phyloP scores from a whole-genome alignment of 2,113 vertebrate genomes.

The Cyprinus carpio region DNA sequence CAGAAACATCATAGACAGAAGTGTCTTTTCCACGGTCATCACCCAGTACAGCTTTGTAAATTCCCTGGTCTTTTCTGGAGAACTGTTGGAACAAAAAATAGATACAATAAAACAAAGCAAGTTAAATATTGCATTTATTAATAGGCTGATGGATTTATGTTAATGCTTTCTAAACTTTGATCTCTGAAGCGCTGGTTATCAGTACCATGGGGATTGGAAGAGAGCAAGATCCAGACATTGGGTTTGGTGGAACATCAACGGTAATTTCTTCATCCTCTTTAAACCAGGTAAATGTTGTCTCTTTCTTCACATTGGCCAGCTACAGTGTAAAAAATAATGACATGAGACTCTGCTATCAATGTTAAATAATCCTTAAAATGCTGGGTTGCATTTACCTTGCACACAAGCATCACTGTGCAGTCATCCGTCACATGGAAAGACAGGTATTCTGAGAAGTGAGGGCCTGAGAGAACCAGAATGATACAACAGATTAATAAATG shows the following conservation, averaged over 20 bases:
- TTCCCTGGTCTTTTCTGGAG: constrained; percentile 90
- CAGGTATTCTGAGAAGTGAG: constrained; percentile 90
- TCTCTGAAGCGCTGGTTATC: constrained; percentile 69
- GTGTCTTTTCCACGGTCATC: constrained; percentile 92
- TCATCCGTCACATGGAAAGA: constrained; percentile 87
- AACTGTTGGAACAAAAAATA: constrained; percentile 70
- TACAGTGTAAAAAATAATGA: constrained; percentile 54
- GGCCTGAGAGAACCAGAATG: constrained; percentile 74
- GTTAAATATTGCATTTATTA: not conserved
- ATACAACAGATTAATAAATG: not conserved
- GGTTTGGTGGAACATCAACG: constrained; percentile 75
- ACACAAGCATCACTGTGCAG: constrained; percentile 85
- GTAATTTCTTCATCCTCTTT: constrained; percentile 85
- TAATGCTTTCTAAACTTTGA: not conserved
- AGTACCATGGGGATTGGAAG: constrained; percentile 86
- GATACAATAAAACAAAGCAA: not conserved
- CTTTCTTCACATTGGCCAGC: constrained; percentile 93
- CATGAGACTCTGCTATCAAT: not conserved
- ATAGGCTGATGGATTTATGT: not conserved
- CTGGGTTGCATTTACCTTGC: constrained; percentile 78
- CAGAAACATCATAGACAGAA: constrained; percentile 84
- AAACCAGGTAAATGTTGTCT: constrained; percentile 90
- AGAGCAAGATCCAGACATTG: constrained; percentile 82
- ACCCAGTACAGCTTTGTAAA: constrained; percentile 87
- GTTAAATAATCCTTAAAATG: not conserved